Conservation (phyloP, 1,140 invertebrate species). For the Periplaneta americana region DNA sequence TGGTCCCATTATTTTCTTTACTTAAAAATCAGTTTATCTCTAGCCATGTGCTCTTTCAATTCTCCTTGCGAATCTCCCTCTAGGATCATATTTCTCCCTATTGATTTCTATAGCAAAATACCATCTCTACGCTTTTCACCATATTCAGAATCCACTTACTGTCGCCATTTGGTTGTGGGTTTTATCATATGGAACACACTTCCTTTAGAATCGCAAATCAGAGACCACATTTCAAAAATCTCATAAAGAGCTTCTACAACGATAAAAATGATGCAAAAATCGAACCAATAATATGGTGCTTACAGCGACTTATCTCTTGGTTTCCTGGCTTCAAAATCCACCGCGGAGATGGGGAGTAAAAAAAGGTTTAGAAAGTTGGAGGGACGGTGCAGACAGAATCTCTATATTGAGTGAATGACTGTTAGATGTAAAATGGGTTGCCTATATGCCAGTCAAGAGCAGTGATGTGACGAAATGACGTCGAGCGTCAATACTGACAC, state of each 20-base stretch:
- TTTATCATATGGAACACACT: neutral
- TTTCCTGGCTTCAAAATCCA: conserved; percentile 6
- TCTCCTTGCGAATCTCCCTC: neutral
- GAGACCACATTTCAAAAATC: neutral
- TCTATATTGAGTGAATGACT: neutral
- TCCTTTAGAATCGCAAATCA: neutral
- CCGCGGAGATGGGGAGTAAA: neutral
- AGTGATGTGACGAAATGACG: conserved; percentile 10
- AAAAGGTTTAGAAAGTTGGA: neutral
- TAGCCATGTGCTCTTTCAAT: neutral
- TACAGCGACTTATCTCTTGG: conserved; percentile 14
- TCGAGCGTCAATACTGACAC: conserved; percentile 7
- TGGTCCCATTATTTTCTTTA: neutral
- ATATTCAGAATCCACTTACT: neutral
- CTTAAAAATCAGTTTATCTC: neutral
- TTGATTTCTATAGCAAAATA: neutral
- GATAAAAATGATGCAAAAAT: conserved; percentile 10
- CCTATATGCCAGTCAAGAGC: neutral
- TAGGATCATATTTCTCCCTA: neutral
- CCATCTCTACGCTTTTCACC: neutral
- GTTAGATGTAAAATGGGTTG: neutral
- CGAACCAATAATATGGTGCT: conserved; percentile 14
- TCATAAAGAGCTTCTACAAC: neutral
- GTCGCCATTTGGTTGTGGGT: neutral
- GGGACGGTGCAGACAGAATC: neutral